Evolutionary conservation across 1,140 invertebrate genomes (phyloP).

Genomic region (Eupeodes corollae): DNA sequence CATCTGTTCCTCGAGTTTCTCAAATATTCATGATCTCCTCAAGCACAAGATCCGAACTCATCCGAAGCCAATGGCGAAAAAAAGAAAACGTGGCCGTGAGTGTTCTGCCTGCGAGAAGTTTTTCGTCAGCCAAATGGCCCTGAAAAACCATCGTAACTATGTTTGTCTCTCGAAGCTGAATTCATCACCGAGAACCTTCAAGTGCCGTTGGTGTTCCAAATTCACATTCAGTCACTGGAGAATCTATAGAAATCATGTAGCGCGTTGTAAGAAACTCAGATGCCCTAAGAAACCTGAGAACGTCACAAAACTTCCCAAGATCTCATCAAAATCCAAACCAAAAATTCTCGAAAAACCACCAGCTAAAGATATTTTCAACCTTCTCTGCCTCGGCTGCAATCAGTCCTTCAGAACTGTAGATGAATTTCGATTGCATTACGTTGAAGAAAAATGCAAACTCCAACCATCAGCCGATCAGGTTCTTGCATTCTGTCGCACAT

Average conservation of each 20-base stretch:
- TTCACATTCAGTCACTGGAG: conserved; percentile 31
- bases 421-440: no score
- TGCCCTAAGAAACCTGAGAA: neutral
- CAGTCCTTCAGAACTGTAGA: no score
- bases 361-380: no score
- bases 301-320: neutral
- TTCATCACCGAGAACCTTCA: conserved; percentile 20
- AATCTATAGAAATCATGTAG: conserved; percentile 22
- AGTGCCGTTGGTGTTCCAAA: conserved; percentile 24
- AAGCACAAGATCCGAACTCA: conserved; percentile 11
- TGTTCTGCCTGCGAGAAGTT: conserved; percentile 20
- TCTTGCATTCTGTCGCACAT: no score
- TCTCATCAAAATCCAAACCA: neutral
- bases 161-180: conserved; percentile 24
- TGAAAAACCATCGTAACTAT: conserved; percentile 27
- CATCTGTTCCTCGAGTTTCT: conserved; percentile 11
- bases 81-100: conserved; percentile 1
- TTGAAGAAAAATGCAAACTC: no score
- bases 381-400: no score
- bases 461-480: no score
- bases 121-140: conserved; percentile 16
- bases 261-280: conserved; percentile 15
- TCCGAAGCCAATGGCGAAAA: conserved; percentile 8
- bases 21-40: conserved; percentile 10
- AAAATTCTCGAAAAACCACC: no score